These are phyloP conservation scores for Mormoops blainvillei DNA, from an alignment of 2,113 vertebrate species.

Conservation along the genomic window DNA sequence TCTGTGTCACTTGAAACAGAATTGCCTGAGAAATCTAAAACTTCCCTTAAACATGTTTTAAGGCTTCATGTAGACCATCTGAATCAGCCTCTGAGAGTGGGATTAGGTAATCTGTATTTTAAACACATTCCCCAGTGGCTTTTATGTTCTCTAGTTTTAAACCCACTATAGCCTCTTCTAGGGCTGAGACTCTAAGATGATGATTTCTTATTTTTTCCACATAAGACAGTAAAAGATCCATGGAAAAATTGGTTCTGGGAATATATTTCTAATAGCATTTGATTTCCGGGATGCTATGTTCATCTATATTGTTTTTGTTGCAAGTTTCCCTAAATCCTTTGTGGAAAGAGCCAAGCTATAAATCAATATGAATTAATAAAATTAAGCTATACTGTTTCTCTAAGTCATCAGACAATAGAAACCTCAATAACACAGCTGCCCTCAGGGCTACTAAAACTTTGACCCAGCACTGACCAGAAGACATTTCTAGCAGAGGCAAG, in stretches of 20 bases:
- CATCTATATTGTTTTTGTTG: conserved; percentile 52
- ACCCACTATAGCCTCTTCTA: background rate
- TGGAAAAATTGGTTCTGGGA: conserved; percentile 47
- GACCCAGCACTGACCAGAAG: conserved; percentile 43
- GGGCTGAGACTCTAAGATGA: background rate
- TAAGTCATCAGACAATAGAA: conserved; percentile 55
- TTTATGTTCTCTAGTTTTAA: conserved; percentile 2
- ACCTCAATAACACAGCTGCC: background rate
- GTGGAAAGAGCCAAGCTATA: conserved; percentile 55
- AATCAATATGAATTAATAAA: conserved; percentile 64
- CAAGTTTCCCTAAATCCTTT: conserved; percentile 59
- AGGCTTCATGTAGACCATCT: background rate
- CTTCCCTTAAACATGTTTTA: conserved; percentile 7
- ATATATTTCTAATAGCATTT: conserved; percentile 22
- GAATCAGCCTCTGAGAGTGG: background rate
- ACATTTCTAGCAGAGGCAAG: conserved; percentile 3
- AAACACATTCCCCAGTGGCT: background rate
- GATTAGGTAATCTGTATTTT: background rate
- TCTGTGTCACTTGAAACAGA: background rate
- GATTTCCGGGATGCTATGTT: conserved; percentile 41
- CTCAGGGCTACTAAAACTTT: conserved; percentile 38
- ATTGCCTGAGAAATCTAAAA: background rate
- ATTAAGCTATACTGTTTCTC: conserved; percentile 39
- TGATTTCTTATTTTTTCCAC: conserved; percentile 19
- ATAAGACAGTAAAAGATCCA: background rate